These are phyloP conservation scores for Drosophila athabasca DNA, from an alignment of 1,140 invertebrate genomes.

Conservation along the genomic window DNA sequence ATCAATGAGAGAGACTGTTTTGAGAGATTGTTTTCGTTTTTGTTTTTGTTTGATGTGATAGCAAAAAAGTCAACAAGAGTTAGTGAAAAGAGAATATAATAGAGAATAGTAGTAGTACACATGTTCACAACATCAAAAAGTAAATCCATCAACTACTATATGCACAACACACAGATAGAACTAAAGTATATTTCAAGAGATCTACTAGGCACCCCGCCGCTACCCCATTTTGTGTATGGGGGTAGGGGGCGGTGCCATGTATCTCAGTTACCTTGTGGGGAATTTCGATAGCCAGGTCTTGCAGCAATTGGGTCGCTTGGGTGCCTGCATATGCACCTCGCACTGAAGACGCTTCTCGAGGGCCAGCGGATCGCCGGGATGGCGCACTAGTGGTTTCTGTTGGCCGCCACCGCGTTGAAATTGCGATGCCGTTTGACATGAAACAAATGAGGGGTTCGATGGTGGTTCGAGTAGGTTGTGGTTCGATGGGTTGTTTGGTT, in stretches of 20 bases:
- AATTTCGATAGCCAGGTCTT: slow-evolving; percentile 97
- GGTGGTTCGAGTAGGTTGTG: slow-evolving; percentile 27
- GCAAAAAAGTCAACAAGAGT: slow-evolving; percentile 71
- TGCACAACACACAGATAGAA: slow-evolving; percentile 51
- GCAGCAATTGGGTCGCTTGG: slow-evolving; percentile 91
- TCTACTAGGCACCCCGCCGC: slow-evolving; percentile 22
- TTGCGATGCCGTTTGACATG: slow-evolving; percentile 81
- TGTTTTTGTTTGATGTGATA: slow-evolving; percentile 47
- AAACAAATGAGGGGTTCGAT: slow-evolving; percentile 53
- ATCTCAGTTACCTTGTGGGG: slow-evolving; percentile 85
- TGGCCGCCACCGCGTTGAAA: slow-evolving; percentile 67
- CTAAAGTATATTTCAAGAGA: slow-evolving; percentile 34
- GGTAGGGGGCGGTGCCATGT: slow-evolving; percentile 9
- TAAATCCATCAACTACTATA: slow-evolving; percentile 82
- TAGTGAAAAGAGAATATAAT: slow-evolving; percentile 59
- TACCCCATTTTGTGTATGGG: slow-evolving; percentile 8
- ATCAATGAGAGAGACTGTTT: slow-evolving; percentile 19
- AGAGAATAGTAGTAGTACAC: slow-evolving; percentile 54
- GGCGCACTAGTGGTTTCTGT: slow-evolving; percentile 94
- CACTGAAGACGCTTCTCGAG: slow-evolving; percentile 94
- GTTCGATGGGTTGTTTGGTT: slow-evolving; percentile 23
- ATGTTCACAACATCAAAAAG: slow-evolving; percentile 84
- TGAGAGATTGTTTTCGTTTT: slow-evolving; percentile 33
- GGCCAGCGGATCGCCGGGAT: slow-evolving; percentile 89
- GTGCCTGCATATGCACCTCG: slow-evolving; percentile 90